Percentiles rank a stretch among this genome's conserved stretches.
These are phyloP conservation scores for Andrena marginata DNA, from an alignment of 2,888 invertebrate genomes.

Conservation along the genomic window DNA sequence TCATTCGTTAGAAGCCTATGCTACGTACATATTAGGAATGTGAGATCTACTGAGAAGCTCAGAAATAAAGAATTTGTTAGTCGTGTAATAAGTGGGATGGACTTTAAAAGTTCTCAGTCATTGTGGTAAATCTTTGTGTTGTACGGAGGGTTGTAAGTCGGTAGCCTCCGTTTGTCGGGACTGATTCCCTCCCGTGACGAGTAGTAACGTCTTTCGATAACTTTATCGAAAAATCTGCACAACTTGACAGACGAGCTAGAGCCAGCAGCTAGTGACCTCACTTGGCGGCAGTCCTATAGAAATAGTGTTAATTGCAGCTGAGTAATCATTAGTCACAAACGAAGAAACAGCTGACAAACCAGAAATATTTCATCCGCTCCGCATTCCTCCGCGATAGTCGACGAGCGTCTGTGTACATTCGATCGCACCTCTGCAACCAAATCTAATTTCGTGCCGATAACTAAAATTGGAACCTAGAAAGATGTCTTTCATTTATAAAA, in stretches of 20 bases:
- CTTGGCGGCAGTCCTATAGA: conserved; percentile 87
- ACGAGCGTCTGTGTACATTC: conserved; percentile 88
- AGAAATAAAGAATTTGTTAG: conserved; percentile 1
- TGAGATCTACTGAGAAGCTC: conserved; percentile 1
- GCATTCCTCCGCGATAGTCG: conserved; percentile 94
- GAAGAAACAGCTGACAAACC: conserved; percentile 82
- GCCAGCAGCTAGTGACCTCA: conserved; percentile 95
- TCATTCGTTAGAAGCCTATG: conserved; percentile 7
- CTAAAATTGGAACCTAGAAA: conserved; percentile 94
- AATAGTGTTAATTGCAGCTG: neutral
- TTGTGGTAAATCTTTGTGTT: conserved; percentile 88
- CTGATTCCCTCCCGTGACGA: conserved; percentile 85
- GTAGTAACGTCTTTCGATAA: conserved; percentile 88
- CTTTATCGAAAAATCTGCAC: conserved; percentile 97
- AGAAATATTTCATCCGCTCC: conserved; percentile 97
- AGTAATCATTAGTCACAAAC: neutral
- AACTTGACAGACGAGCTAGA: conserved; percentile 97
- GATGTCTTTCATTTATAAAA: conserved; percentile 25
- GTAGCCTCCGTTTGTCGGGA: conserved; percentile 86
- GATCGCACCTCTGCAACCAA: conserved; percentile 91
- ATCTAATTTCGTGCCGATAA: conserved; percentile 97
- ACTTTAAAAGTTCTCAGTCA: conserved; percentile 74
- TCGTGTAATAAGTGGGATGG: neutral
- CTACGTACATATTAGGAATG: conserved; percentile 20
- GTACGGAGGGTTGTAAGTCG: conserved; percentile 85